Evolutionary conservation across 2,113 vertebrate genomes (phyloP), one percentile per base, ranked within the genome.

Genomic region (human (Homo sapiens)): DNA sequence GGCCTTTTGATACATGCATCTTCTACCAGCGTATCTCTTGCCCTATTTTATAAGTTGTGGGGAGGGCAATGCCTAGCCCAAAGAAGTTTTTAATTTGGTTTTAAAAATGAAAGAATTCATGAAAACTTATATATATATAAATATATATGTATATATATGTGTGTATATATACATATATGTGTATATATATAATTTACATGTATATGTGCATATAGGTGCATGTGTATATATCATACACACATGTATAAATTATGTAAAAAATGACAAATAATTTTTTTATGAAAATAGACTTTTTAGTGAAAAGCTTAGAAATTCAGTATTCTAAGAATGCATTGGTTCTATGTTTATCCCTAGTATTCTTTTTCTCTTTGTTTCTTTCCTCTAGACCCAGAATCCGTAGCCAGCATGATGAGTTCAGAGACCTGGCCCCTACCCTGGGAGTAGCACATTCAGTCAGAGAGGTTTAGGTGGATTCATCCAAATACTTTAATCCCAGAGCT

Each of bases 131-230:
- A 6, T 43, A 1, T 45, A 32, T 10, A 18, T 35, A 27, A 57
- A 2, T 52, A 6, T 50, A 32, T 32, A 32, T 50, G 18, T 55
- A 4, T 59, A 0, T 61, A 2, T 27, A 0, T 11, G 2, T 55
- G 18, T 7, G 3, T 35, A 1, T 27, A 12, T 27, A 27, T 27
- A 64, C 12, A 59, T 59, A 23, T 64, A 20, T n/a, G n/a, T 23
- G 22, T 23, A 23, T 80, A n/a, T 32, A 48, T 80, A 23, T 32
- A 48, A 50, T 84, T 38, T 52, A 57, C 38, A 57, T 57, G 18
- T 14, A 25, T 25, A 38, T n/a, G 14, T 1, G 32, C 3, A 81
- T 35, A 38, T 27, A 76, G 12, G 7, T 25, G 7, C 13, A 12
- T 55, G 23, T 38, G 27, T 8, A 50, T 50, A 27, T 50, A 50